Conservation (phyloP, 2,113 vertebrate genomes). For the Hippocampus barbouri region DNA sequence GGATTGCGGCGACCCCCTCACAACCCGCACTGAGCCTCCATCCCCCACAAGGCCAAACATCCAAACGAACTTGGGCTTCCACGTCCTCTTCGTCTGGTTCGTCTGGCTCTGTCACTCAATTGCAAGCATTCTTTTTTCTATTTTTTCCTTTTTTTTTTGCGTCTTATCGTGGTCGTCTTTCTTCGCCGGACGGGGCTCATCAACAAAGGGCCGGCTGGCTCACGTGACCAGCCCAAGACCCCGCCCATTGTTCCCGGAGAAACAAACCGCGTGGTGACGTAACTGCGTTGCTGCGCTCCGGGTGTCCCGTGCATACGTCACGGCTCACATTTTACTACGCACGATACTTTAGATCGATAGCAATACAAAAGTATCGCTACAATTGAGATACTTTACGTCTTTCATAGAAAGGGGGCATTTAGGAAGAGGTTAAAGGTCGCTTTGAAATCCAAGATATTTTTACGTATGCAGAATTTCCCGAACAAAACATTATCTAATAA, state of each 20-base stretch:
- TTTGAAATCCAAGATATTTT: too few relatives aligned
- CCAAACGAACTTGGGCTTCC: conserved; percentile 9
- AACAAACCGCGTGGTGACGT: not conserved
- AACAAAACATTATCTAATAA: not conserved
- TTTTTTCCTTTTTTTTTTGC: conserved; percentile 20
- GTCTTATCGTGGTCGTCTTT: conserved; percentile 2
- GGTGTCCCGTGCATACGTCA: not conserved
- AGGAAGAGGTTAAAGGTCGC: too few relatives aligned
- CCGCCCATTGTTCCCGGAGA: conserved; percentile 37
- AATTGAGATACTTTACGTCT: too few relatives aligned
- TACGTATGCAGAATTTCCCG: not conserved
- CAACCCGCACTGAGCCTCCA: conserved; percentile 50
- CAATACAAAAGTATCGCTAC: too few relatives aligned
- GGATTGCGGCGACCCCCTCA: conserved; percentile 37
- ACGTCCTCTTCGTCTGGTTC: not conserved
- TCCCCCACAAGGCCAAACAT: conserved; percentile 36
- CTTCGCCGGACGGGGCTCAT: conserved; percentile 36
- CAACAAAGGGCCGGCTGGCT: conserved; percentile 57
- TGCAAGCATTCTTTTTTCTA: not conserved
- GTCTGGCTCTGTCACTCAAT: not conserved
- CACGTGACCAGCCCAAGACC: conserved; percentile 59
- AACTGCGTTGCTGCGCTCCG: not conserved
- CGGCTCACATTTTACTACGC: not conserved
- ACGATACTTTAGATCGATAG: too few relatives aligned
- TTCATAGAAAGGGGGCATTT: too few relatives aligned